Evolutionary conservation across 2,797 vertebrate species (phyloP).

Genomic region (Eulemur rubriventer): DNA sequence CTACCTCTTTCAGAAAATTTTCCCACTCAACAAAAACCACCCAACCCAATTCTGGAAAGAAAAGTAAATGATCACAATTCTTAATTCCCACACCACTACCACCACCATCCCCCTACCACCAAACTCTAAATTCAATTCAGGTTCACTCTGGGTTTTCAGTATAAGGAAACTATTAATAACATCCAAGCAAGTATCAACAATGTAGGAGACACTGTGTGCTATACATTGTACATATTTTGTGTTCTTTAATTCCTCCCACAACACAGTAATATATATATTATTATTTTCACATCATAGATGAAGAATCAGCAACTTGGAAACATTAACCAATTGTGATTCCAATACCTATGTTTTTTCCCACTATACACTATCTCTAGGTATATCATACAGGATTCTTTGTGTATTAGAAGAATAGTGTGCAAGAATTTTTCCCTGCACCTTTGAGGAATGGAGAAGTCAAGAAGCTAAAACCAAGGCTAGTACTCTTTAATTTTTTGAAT

Average conservation of each 20-base stretch:
- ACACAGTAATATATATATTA: background rate
- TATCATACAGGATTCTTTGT: background rate
- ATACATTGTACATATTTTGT: background rate
- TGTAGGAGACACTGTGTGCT: background rate
- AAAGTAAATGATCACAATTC: background rate
- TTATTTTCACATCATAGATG: background rate
- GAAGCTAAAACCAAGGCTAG: background rate
- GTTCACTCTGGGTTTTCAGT: background rate
- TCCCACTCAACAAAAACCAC: conserved; percentile 27
- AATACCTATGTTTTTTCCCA: background rate
- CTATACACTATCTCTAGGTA: background rate
- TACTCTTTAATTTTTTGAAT: conserved; percentile 13
- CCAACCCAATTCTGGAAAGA: background rate
- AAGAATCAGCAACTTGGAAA: conserved; percentile 36
- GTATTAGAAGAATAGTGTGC: background rate
- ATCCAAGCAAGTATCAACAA: background rate
- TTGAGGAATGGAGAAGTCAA: conserved; percentile 19
- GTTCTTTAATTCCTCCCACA: background rate
- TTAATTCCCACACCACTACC: background rate
- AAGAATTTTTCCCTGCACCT: conserved; percentile 2
- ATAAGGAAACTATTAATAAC: background rate
- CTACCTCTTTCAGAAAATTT: conserved; percentile 3
- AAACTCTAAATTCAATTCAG: background rate
- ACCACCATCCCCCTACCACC: background rate
- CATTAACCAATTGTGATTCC: background rate